Percentiles rank a stretch among this genome's conserved stretches.
Conservation (phyloP, 2,888 invertebrate species). For the Camptogramma bilineatum region DNA sequence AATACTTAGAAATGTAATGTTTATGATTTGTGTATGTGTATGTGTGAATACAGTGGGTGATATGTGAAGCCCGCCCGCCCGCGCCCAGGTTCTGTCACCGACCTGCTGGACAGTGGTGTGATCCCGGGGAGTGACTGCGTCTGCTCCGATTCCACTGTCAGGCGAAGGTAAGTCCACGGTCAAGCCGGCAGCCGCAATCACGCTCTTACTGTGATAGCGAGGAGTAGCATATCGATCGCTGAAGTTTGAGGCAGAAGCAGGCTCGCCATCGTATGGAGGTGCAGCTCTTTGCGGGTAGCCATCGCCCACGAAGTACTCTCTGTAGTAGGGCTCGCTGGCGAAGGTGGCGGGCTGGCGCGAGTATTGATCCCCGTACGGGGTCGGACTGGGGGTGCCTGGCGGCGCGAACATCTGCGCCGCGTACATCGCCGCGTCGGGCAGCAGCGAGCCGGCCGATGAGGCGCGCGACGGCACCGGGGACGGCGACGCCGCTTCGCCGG, state of each 20-base stretch:
- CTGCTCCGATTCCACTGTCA: conserved; percentile 97
- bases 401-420: conserved; percentile 89
- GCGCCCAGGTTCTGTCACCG: conserved; percentile 78
- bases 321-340: conserved; percentile 91
- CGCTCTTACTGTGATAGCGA: conserved; percentile 90
- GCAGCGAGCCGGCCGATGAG: conserved; percentile 83
- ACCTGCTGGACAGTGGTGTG: conserved; percentile 96
- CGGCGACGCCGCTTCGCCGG: conserved; percentile 86
- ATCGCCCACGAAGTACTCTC: conserved; percentile 91
- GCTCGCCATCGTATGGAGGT: conserved; percentile 84
- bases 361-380: conserved; percentile 84
- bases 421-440: conserved; percentile 88
- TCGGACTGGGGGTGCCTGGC: conserved; percentile 88
- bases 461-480: conserved; percentile 88
- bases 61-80: conserved; percentile 74
- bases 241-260: conserved; percentile 87
- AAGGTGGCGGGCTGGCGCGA: conserved; percentile 85
- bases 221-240: conserved; percentile 89
- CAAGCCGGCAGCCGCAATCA: conserved; percentile 91
- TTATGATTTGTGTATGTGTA: conserved; percentile 36
- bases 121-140: conserved; percentile 96
- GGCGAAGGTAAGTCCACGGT: conserved; percentile 98
- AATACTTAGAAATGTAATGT: conserved; percentile 35
- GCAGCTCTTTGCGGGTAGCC: conserved; percentile 87
- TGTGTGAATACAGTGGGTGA: conserved; percentile 46